A percentile compares a stretch with the other conserved stretches of the same genome.
phyloP scores from a whole-genome alignment of 2,888 invertebrate genomes.

The Nasonia oneida region DNA sequence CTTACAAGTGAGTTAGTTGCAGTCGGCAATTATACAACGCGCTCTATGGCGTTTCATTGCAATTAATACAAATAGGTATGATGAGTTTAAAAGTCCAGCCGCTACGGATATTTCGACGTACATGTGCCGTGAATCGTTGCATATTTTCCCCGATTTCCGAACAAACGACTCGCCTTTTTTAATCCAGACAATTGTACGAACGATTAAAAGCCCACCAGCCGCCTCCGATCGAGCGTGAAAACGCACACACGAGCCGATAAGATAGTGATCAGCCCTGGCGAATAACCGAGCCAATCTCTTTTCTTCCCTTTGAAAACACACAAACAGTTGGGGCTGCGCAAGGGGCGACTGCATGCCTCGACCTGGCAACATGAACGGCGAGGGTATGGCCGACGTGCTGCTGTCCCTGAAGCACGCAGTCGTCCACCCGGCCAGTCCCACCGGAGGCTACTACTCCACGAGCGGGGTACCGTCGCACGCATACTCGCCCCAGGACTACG shows the following conservation, averaged over 20 bases:
- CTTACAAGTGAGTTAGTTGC: conserved; percentile 83
- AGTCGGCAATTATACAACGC: too few relatives aligned
- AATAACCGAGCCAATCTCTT: not conserved
- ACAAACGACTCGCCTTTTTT: too few relatives aligned
- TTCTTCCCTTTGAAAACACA: not conserved
- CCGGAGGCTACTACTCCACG: conserved; percentile 76
- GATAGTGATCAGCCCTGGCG: not conserved
- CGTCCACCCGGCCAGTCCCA: conserved; percentile 86
- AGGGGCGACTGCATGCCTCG: conserved; percentile 79
- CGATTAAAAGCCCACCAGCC: not conserved
- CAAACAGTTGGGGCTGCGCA: conserved; percentile 74
- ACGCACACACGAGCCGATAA: not conserved
- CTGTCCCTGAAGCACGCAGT: conserved; percentile 93
- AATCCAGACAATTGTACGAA: too few relatives aligned
- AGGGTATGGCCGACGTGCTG: conserved; percentile 93
- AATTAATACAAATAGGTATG: too few relatives aligned
- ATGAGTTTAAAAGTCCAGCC: too few relatives aligned
- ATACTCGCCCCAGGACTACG: conserved; percentile 61
- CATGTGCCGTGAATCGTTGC: too few relatives aligned
- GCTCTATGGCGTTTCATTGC: too few relatives aligned
- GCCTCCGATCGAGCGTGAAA: not conserved
- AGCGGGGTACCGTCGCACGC: conserved; percentile 55
- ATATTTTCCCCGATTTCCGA: too few relatives aligned
- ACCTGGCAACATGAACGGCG: conserved; percentile 82
- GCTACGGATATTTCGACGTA: too few relatives aligned